Evolutionary conservation across 1,140 invertebrate species (phyloP).

Genomic region (Sarcophaga peregrina): DNA sequence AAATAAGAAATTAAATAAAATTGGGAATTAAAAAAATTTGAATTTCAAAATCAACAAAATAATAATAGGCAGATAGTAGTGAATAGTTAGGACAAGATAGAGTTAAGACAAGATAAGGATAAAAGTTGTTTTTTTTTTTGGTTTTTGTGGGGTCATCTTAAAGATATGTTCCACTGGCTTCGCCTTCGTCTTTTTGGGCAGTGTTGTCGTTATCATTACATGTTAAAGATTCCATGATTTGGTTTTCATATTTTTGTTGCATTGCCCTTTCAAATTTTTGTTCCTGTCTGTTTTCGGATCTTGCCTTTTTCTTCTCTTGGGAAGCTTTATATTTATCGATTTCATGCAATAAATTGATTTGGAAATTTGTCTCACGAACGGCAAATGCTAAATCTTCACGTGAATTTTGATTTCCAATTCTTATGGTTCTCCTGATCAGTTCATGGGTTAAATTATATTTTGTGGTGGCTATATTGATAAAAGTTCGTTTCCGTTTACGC

Average conservation of each 20-base stretch:
- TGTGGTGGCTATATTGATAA: neutral
- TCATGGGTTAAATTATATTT: conserved; percentile 19
- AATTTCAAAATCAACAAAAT: too few species aligned
- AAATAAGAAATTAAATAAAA: too few species aligned
- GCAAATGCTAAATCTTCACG: neutral
- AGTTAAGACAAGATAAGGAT: too few species aligned
- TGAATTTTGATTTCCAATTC: neutral
- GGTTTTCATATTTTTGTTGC: neutral
- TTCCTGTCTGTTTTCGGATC: neutral
- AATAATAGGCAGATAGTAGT: too few species aligned
- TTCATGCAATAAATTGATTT: neutral
- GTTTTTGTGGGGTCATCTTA: too few species aligned
- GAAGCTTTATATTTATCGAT: neutral
- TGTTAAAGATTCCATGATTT: neutral
- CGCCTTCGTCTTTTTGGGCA: too few species aligned
- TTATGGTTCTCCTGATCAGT: neutral
- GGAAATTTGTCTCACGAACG: neutral
- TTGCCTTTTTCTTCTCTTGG: neutral
- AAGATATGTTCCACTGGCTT: too few species aligned
- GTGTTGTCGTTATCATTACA: neutral
- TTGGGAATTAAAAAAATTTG: too few species aligned
- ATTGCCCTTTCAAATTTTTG: neutral
- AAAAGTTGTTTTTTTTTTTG: too few species aligned
- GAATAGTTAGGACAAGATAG: too few species aligned
- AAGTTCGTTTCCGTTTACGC: neutral